A percentile compares a stretch with the other conserved stretches of the same genome.
Conservation (phyloP, 2,797 vertebrate species). For the Cossypha polioptera region DNA sequence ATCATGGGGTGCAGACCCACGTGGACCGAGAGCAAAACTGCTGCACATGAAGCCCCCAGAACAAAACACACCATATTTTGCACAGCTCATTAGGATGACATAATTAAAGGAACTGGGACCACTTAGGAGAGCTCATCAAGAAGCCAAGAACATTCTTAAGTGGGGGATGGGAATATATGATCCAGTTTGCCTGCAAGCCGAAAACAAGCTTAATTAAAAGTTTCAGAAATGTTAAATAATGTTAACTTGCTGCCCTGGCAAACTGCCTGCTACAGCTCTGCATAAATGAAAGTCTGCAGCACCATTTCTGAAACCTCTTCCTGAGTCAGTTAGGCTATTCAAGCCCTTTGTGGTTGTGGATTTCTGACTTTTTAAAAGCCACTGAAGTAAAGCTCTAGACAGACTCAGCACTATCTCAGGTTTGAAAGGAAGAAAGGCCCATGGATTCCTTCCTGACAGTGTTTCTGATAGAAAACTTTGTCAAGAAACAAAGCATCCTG, state of each 20-base stretch:
- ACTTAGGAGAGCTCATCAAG: constrained; percentile 43
- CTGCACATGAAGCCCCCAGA: background rate
- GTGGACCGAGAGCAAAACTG: background rate
- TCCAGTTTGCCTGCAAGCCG: constrained; percentile 38
- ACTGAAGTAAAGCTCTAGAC: background rate
- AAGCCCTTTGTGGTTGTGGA: background rate
- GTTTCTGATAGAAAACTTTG: background rate
- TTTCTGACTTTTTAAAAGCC: constrained; percentile 8
- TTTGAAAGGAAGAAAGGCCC: constrained; percentile 33
- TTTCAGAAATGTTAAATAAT: constrained; percentile 63
- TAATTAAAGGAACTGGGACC: constrained; percentile 43
- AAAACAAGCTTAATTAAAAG: constrained; percentile 64
- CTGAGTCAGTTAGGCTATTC: background rate
- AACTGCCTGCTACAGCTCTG: background rate
- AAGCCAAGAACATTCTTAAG: constrained; percentile 45
- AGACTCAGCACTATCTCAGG: background rate
- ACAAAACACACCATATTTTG: constrained; percentile 30
- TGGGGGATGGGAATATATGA: background rate
- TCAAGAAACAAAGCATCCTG: constrained; percentile 59
- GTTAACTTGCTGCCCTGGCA: constrained; percentile 60
- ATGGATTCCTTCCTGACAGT: constrained; percentile 7
- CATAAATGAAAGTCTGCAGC: background rate
- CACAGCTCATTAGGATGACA: constrained; percentile 53
- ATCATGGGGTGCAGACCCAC: constrained; percentile 10
- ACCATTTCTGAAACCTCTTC: background rate